Evolutionary conservation across 2,113 vertebrate genomes (phyloP), one percentile per base, ranked within the genome.

Genomic region (Prolemur simus): DNA sequence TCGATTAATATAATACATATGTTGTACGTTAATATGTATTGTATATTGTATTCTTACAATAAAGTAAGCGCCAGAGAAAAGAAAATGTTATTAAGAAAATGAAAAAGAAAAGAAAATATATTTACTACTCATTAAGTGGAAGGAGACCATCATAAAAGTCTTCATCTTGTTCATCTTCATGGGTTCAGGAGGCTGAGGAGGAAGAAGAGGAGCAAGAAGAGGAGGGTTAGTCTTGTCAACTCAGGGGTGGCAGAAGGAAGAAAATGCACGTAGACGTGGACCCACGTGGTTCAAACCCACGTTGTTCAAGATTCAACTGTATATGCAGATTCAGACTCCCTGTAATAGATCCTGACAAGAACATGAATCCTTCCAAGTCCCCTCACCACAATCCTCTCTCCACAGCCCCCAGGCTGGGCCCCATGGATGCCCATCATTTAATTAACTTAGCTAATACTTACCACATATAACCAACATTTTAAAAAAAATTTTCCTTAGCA

Each of bases 371-470:
- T 39, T 8, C 34, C 45, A 37, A 29, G 2, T 0, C 0, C 56
- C 21, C 8, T 64, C 54, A 42, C 37, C 34, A 58, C 1, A 80
- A 42, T 80, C 21, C n/a, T 6, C 68, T 89, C n/a, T 92, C 34
- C 23, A 73, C 2, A 56, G 23, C 7, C n/a, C 73, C 56, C 27
- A 87, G 20, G 9, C 42, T 69, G 42, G 32, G 66, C 92, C 2
- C 49, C 58, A 76, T 2, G 91, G 84, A 81, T 47, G 56, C 8
- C 23, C 56, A 49, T 52, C n/a, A 76, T 13, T 93, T 87, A 78
- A 87, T 77, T 81, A n/a, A 82, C 14, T 91, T 77, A 85, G 29
- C 47, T 90, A 93, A 90, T 92, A 21, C 45, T 78, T 90, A 73
- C 6, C 45, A 87, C 39, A 71, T 63, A 42, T 69, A 20, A 63